Evolutionary conservation across 2,888 invertebrate species (phyloP).

Genomic region (Monoplex corrugatus): DNA sequence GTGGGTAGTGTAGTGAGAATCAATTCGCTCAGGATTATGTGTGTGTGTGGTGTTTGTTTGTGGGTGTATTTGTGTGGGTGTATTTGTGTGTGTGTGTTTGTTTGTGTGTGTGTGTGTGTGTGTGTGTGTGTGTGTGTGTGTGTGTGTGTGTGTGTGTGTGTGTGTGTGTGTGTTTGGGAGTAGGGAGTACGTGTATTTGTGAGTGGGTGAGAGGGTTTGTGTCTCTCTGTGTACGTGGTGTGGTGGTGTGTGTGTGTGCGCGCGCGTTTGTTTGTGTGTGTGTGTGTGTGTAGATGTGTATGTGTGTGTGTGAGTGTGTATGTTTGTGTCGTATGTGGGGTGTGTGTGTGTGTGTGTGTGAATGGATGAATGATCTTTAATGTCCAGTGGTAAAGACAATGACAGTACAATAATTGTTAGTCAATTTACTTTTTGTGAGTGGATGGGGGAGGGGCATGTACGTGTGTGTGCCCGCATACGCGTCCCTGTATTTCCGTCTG

Average conservation of each 20-base stretch:
- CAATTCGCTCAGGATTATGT: no score
- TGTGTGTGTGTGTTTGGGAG: not conserved
- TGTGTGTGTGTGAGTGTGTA: not conserved
- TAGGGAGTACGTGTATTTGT: not conserved
- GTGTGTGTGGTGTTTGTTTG: no score
- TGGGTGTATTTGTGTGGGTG: no score
- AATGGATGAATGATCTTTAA: not conserved
- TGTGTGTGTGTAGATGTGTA: not conserved
- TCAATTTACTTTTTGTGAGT: no score
- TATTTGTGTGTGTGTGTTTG: no score
- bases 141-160: not conserved
- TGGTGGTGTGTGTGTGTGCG: not conserved
- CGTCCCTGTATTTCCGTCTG: no score
- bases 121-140: no score
- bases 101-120: no score
- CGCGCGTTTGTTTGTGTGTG: not conserved
- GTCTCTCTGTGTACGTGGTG: not conserved
- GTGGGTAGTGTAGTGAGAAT: no score
- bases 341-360: constrained; percentile 6
- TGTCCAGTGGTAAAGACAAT: no score
- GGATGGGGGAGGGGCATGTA: not conserved
- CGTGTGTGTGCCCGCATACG: not conserved
- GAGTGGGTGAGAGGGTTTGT: not conserved
- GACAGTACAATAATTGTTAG: no score
- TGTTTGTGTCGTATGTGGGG: not conserved